Evolutionary conservation across 1,140 invertebrate species (phyloP), one percentile per base, ranked within the genome.

Genomic region (Trinorchestia longiramus): DNA sequence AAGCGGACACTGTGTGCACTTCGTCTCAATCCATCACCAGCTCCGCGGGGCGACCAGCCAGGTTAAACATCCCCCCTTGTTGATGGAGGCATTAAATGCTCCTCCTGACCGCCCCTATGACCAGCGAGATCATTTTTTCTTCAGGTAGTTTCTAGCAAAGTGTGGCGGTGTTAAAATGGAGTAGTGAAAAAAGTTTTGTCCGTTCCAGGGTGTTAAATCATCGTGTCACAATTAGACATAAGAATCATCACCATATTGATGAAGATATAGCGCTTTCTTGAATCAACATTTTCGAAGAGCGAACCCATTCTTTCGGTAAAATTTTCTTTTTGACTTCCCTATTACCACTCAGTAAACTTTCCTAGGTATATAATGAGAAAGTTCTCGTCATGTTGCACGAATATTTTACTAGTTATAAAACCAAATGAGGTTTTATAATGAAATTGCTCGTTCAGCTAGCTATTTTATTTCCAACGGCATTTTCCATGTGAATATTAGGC

Each of bases 61-160:
- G 88, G 88, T 91, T 91, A 91, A 91, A 91, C 88, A 91, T 91
- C 88, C 88, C 88, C 88, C 88, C 88, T 91, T 91, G 88, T 91
- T 91, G 88, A 91, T 91, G 88, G 43, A 91, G 88, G 88, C 88
- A 91, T 91, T 91, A 91, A 91, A 91, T 44, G 88, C 88, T 91
- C 41, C 88, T 44, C 43, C 62, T 77, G 62, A 77, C 62, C 62
- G 62, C 62, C 62, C 62, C 62, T 77, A 36, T 28, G 62, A 23
- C 62, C 62, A 77, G 62, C 62, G 36, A 28, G 62, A 23, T 77
- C 62, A 15, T 8, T 77, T 77, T 77, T 77, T 77, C 62, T 77
- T 36, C 62, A 77, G 62, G 62, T 77, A 3, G 62, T 77, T 77
- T 77, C 62, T 77, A 23, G 62, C 62, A 28, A 77, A 36, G 62